These are phyloP conservation scores for Urocyon cinereoargenteus DNA, from an alignment of 2,797 vertebrate genomes.

Conservation along the genomic window DNA sequence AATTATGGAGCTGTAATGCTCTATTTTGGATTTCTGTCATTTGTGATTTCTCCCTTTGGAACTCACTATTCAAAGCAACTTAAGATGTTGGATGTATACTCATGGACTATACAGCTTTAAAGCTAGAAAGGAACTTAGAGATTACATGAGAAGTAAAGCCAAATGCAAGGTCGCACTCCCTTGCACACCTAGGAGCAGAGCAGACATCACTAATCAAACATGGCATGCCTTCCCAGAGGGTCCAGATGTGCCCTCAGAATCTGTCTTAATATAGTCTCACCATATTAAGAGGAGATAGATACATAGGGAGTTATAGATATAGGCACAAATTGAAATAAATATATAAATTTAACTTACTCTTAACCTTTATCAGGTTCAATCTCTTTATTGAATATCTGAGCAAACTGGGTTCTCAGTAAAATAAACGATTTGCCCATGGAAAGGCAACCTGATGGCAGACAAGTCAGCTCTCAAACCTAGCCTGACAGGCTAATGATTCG, in stretches of 20 bases:
- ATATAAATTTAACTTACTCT: background rate
- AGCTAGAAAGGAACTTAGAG: background rate
- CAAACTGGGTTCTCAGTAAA: background rate
- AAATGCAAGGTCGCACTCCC: background rate
- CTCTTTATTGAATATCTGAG: background rate
- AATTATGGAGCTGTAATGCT: background rate
- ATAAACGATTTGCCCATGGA: background rate
- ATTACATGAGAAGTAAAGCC: background rate
- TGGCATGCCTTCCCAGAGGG: fast-evolving
- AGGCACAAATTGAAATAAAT: background rate
- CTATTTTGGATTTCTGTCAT: background rate
- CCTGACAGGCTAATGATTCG: background rate
- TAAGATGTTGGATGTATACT: background rate
- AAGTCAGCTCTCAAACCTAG: background rate
- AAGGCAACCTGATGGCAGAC: background rate
- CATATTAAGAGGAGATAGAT: too few relatives aligned
- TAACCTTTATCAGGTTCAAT: background rate
- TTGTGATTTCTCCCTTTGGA: background rate
- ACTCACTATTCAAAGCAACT: background rate
- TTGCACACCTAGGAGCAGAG: background rate
- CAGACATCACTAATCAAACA: background rate
- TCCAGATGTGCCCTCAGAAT: background rate
- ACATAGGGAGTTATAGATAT: background rate
- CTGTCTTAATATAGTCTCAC: background rate
- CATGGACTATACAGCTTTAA: background rate